Evolutionary conservation across 1,140 invertebrate genomes (phyloP), one percentile per base, ranked within the genome.

Genomic region (Saccostrea cuccullata): DNA sequence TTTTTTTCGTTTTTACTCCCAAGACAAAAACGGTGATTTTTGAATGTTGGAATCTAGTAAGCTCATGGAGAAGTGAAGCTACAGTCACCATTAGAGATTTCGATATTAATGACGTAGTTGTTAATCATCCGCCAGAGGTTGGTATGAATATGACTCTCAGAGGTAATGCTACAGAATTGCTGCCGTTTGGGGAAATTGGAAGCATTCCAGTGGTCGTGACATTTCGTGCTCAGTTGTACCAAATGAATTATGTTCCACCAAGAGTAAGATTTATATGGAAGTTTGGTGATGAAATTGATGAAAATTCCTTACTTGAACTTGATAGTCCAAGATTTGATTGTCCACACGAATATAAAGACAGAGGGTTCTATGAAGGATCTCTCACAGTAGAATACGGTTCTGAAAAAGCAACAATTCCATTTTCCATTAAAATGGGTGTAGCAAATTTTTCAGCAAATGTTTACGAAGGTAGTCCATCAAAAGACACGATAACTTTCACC

Each of bases 381-480:
- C 84, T 85, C 15, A 64, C n/a, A 60, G 58, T 85, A 1, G 64
- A 9, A 0, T 36, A 85, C 26, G 58, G 30, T 85, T 58, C 55
- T 12, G n/a, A 60, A 15, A 11, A 55, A 60, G 55, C 9, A 36
- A 17, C 20, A 0, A 85, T 85, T 60, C 84, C 55, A 36, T 83
- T 89, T 67, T 23, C 73, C 40, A 56, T 60, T n/a, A 67, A 82
- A 56, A 67, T 87, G 73, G 55, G 84, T n/a, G 70, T 87, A 13
- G 82, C 36, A n/a, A 64, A 86, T 60, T 67, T 88, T 64, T 36
- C 47, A 60, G 55, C 84, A 2, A 82, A 60, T 86, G 23, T 26
- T 8, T 88, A 58, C 40, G 40, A 82, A 40, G 87, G 87, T 30
- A 85, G 70, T 30, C 84, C 83, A 36, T 30, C 58, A 82, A 47